Evolutionary conservation across 1,140 invertebrate genomes (phyloP), one percentile per base, ranked within the genome.

Genomic region (Chymomyza costata): DNA sequence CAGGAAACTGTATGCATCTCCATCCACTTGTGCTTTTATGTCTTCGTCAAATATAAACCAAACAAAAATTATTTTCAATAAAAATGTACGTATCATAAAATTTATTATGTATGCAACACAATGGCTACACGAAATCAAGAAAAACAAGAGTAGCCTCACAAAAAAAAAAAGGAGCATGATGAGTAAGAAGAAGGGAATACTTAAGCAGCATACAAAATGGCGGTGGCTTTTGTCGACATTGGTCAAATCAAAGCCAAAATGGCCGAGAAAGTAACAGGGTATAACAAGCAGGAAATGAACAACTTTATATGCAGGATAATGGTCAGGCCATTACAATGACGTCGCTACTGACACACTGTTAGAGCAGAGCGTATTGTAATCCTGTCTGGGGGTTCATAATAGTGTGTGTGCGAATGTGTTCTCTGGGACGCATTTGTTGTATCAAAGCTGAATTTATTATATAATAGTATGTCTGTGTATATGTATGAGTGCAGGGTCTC

Each of bases 61-160:
- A 25, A 34, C 73, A 78, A 78, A 80, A 80, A 78, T 78, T 78
- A 73, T 56, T 71, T 62, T 68, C 74, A 71, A 80, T 80, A 80
- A 80, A 80, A 80, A 73, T 80, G 73, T 80, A 73, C 73, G 68
- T 80, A 73, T 80, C 73, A 80, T 80, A 80, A 80, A 80, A 73
- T 80, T 73, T 80, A 80, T 80, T 80, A 80, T 80, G 73, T 80
- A 80, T 80, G 73, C 73, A 67, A 58, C 55, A 80, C 73, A 73
- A 80, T 62, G 67, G 59, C 46, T 49, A 41, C 44, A 52, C 41
- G 45, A 28, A 17, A 17, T 10, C 51, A 38, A 39, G 16, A 39
- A 38, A 5, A 38, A 38, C 5, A 38, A 38, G 6, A 38, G 6
- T 5, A 13, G 5, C 10, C 5, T 14, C 10, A 38, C 16, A 37